Evolutionary conservation across 2,888 invertebrate species (phyloP).

Genomic region (Stratiomys singularior): DNA sequence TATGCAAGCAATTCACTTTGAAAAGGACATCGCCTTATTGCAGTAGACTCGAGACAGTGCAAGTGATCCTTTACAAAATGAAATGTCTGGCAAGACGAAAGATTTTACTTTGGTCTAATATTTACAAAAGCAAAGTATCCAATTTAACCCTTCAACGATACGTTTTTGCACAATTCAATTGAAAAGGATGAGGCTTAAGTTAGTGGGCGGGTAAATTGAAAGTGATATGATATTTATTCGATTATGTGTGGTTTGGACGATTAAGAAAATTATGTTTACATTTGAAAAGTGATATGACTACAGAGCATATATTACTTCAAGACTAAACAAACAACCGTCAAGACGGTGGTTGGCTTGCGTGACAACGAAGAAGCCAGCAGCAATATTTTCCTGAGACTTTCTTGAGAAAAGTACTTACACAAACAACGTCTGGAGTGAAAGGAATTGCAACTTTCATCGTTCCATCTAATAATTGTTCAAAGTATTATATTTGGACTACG

Average conservation of each 20-base stretch:
- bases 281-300: conserved; percentile 24
- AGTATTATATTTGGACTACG: not conserved
- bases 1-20: not conserved
- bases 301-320: not conserved
- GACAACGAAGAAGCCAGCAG: no score
- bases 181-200: no score
- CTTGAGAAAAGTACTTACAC: conserved; percentile 7
- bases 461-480: conserved; percentile 4
- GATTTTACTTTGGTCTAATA: not conserved
- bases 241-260: conserved; percentile 16
- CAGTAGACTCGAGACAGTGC: not conserved
- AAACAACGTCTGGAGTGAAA: conserved; percentile 23
- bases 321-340: not conserved
- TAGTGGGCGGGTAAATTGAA: conserved; percentile 4
- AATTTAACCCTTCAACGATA: not conserved
- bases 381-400: no score
- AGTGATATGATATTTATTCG: conserved; percentile 24
- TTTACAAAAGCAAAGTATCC: not conserved
- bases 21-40: not conserved
- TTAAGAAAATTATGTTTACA: conserved; percentile 32
- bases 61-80: not conserved
- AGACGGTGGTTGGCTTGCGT: no score
- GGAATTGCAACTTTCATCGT: not conserved
- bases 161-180: no score
- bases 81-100: not conserved